These are phyloP conservation scores for Guaruba guarouba DNA, from an alignment of 2,113 vertebrate genomes.

Conservation along the genomic window DNA sequence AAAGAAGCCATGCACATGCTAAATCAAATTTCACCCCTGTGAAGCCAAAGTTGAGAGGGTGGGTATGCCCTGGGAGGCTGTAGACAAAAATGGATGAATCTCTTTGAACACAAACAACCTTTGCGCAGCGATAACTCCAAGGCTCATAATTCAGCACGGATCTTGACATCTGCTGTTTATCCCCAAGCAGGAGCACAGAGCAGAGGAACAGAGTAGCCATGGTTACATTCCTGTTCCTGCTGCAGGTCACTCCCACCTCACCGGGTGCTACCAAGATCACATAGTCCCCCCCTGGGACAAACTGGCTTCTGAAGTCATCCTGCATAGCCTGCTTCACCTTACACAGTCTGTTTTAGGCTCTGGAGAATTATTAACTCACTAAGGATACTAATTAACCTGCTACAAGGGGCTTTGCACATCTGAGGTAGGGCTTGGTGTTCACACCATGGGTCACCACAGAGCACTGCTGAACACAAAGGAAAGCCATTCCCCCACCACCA, in stretches of 20 bases:
- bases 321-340: neutral
- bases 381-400: neutral
- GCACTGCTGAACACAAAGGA: neutral
- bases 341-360: neutral
- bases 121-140: neutral
- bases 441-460: rapidly evolving
- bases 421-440: neutral
- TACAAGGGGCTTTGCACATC: neutral
- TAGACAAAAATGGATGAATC: neutral
- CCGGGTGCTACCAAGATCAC: neutral
- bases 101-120: neutral
- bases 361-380: conserved; percentile 12
- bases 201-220: conserved; percentile 32
- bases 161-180: conserved; percentile 46
- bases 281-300: neutral
- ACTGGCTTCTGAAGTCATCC: neutral
- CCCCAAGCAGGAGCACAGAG: neutral
- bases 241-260: neutral
- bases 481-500: neutral
- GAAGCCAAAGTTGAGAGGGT: neutral
- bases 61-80: neutral
- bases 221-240: conserved; percentile 17
- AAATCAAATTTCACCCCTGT: neutral
- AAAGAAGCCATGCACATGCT: neutral
- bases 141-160: conserved; percentile 6